These are phyloP conservation scores for Torymus tubicola DNA, from an alignment of 2,888 invertebrate species.

Conservation along the genomic window DNA sequence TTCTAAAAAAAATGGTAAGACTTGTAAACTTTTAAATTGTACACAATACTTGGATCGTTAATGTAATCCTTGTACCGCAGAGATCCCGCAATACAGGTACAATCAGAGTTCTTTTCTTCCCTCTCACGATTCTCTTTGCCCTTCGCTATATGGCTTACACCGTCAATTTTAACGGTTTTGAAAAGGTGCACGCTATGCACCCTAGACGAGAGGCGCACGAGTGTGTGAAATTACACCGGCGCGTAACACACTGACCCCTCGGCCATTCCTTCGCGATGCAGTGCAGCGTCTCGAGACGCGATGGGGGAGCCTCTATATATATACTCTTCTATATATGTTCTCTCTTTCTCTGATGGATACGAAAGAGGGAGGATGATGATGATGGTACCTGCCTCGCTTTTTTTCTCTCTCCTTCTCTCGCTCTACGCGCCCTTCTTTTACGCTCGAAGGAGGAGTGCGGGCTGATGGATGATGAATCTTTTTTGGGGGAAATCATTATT, in stretches of 20 bases:
- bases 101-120: too few relatives aligned
- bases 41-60: too few relatives aligned
- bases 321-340: too few relatives aligned
- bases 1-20: too few relatives aligned
- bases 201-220: slow-evolving; percentile 26
- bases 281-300: too few relatives aligned
- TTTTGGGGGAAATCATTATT: slow-evolving; percentile 20
- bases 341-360: background rate
- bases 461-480: slow-evolving; percentile 35
- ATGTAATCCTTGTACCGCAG: too few relatives aligned
- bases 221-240: slow-evolving; percentile 35
- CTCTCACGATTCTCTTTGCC: too few relatives aligned
- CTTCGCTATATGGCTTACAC: background rate
- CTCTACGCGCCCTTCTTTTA: slow-evolving; percentile 17
- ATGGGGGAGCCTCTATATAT: too few relatives aligned
- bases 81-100: too few relatives aligned
- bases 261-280: background rate
- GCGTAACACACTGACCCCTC: slow-evolving; percentile 47
- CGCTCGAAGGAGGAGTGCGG: background rate
- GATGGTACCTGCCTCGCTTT: slow-evolving; percentile 39
- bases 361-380: slow-evolving; percentile 20
- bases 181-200: slow-evolving; percentile 31
- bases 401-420: slow-evolving; percentile 22
- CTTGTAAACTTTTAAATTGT: too few relatives aligned
- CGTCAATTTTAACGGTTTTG: slow-evolving; percentile 47